A percentile compares a stretch with the other conserved stretches of the same genome.
These are phyloP conservation scores for Mythimna loreyi DNA, from an alignment of 2,888 invertebrate species.

Conservation along the genomic window DNA sequence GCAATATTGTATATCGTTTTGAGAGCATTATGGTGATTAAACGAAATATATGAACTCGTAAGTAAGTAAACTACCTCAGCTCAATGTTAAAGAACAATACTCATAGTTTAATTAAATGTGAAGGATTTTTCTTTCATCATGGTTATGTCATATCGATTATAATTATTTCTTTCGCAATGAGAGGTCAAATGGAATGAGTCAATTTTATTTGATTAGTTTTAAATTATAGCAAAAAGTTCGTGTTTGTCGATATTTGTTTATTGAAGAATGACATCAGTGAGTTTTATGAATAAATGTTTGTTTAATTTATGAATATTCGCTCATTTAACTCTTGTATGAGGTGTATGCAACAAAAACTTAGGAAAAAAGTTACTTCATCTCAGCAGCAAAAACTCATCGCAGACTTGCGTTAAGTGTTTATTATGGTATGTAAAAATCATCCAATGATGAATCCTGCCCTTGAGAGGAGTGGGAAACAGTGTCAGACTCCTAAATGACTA, in stretches of 20 bases:
- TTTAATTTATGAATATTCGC: conserved; percentile 2
- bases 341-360: neutral
- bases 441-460: too few relatives aligned
- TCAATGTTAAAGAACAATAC: neutral
- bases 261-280: neutral
- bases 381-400: too few relatives aligned
- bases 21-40: neutral
- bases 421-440: too few relatives aligned
- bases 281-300: conserved; percentile 3
- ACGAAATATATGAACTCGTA: neutral
- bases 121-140: conserved; percentile 53
- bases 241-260: neutral
- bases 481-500: too few relatives aligned
- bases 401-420: too few relatives aligned
- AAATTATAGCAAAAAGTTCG: conserved; percentile 29
- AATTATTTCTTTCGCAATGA: conserved; percentile 27
- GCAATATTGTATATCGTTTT: neutral
- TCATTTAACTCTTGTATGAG: neutral
- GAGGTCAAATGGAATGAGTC: conserved; percentile 34
- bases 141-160: neutral
- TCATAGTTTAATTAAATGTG: conserved; percentile 44
- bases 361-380: too few relatives aligned
- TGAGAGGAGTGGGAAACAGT: too few relatives aligned
- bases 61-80: neutral
- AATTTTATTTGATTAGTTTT: conserved; percentile 26